Evolutionary conservation across 2,113 vertebrate genomes (phyloP), one percentile per base, ranked within the genome.

Genomic region (Pseudorasbora parva): DNA sequence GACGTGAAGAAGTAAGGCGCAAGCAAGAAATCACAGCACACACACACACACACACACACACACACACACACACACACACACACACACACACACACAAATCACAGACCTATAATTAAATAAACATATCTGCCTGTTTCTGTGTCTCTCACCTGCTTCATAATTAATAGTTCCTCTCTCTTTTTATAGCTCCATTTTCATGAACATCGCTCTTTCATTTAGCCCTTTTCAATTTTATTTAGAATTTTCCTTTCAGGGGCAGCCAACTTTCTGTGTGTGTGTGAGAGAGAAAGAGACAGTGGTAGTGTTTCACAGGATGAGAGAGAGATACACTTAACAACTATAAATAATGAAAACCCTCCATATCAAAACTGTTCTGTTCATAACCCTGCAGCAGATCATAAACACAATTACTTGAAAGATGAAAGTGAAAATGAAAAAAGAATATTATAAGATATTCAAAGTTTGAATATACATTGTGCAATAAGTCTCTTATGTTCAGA

Each of bases 321-420:
- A 62, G 57, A 78, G 33, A n/a, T 43, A 62, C 57, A 81, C 43
- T 79, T 79, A 64, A 64, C 56, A 27, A 27, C 60, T 62, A 79
- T 79, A 49, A 79, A 79, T 79, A 81, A 81, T 69, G 17, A 81
- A 81, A 81, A 37, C 4, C 45, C 47, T 69, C 60, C 21, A 69
- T 81, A 81, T 69, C 27, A 69, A 23, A 69, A 69, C 27, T 37
- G 62, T 56, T 66, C 19, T 4, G 3, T 69, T 69, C 62, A 37
- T 37, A 66, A 64, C 41, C 17, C 75, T 43, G 57, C 15, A 64
- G 41, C 17, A 30, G 41, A 64, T 62, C 14, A 7, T 78, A 54
- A 54, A 30, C 72, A n/a, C 30, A 76, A 76, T 14, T n/a, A 37
- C 27, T 21, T 0, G 1, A 37, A 37, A 37, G 17, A 37, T 10